Evolutionary conservation across 2,113 vertebrate genomes (phyloP), one percentile per base, ranked within the genome.

Genomic region (Rhynchomys soricoides): DNA sequence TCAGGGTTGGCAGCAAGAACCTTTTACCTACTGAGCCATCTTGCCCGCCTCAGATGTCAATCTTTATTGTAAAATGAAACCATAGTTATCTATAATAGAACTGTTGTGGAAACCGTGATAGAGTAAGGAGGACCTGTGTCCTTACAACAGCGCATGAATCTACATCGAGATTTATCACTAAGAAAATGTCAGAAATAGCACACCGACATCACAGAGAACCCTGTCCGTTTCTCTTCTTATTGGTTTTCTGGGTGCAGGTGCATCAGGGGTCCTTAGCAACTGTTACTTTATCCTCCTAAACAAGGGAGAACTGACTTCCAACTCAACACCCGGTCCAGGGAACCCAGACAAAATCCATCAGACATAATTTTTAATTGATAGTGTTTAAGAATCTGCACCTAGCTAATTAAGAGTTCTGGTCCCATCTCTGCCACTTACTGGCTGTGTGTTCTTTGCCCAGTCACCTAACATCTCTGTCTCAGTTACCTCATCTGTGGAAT

Each of bases 191-290:
- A 94, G 73, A 89, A 10, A 74, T 55, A 62, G 68, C 50, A 52
- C 15, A 55, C 88, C 83, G 62, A 94, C 34, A 68, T 90, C 78
- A 90, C 79, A 93, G 48, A 92, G 83, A 95, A 90, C 89, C 86
- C 40, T 48, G 34, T 90, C 12, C 40, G 24, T 73, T 74, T 81
- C 55, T 68, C 89, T 93, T 90, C 52, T 26, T 50, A 73, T 86
- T 70, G 66, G 75, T 48, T 62, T 86, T 21, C 62, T 3, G 5
- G 26, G 43, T 68, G 88, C 21, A 71, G 81, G 34, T 13, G 66
- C n/a, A 34, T 79, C 34, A 26, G 68, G 52, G 19, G n/a, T 64
- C 68, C 43, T 11, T 50, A 90, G 85, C 7, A 83, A 43, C 7
- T 37, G 48, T 37, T 59, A 48, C 43, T 52, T 70, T 12, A 57